Conservation (phyloP, 2,113 vertebrate genomes). For the Cranoglanis bouderius region DNA sequence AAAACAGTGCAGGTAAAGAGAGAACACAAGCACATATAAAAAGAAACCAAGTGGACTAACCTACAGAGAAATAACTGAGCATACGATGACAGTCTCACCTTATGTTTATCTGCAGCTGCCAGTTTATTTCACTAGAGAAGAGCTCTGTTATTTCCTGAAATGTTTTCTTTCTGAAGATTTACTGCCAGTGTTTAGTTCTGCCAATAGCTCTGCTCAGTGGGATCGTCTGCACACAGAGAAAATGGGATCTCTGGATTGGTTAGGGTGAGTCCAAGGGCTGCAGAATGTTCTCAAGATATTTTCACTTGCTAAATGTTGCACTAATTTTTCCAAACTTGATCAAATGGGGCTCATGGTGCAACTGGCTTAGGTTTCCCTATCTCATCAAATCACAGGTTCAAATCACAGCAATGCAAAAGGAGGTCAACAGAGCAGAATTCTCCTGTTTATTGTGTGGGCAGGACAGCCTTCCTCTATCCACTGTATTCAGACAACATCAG, state of each 20-base stretch:
- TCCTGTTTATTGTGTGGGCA: neutral
- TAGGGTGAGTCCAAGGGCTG: neutral
- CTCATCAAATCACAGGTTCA: neutral
- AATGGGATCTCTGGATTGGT: neutral
- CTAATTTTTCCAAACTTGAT: neutral
- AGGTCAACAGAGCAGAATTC: neutral
- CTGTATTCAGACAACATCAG: neutral
- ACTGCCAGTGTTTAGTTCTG: neutral
- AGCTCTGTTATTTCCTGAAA: neutral
- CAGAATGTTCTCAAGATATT: neutral
- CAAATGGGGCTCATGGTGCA: neutral
- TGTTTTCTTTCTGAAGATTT: neutral
- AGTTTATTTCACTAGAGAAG: neutral
- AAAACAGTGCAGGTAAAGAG: neutral
- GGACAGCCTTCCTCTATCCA: neutral
- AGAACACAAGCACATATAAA: neutral
- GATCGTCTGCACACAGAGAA: neutral
- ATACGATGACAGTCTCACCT: neutral
- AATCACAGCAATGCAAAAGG: neutral
- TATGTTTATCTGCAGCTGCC: neutral
- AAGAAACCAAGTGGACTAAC: neutral
- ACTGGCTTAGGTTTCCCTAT: neutral
- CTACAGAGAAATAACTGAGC: neutral
- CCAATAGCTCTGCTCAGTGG: neutral
- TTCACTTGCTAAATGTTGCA: neutral